These are phyloP conservation scores for Hyles euphorbiae DNA, from an alignment of 1,140 invertebrate genomes.

Conservation along the genomic window DNA sequence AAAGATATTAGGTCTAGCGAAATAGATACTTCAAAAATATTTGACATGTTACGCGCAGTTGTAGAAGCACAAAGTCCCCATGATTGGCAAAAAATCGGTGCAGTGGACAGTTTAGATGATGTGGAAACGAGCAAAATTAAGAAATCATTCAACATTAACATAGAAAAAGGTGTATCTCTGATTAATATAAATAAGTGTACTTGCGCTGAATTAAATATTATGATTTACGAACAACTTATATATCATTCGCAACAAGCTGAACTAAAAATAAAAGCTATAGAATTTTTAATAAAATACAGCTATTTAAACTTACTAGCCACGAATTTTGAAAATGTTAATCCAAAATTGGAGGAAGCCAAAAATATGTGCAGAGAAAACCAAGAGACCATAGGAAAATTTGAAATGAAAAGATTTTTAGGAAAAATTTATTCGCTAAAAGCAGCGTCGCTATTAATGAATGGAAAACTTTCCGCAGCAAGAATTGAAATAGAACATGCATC, in stretches of 20 bases:
- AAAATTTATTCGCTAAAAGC: slow-evolving; percentile 59
- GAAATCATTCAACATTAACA: slow-evolving; percentile 38
- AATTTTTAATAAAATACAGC: slow-evolving; percentile 57
- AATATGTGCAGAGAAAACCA: slow-evolving; percentile 34
- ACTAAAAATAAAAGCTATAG: slow-evolving; percentile 57
- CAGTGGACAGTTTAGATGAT: slow-evolving; percentile 49
- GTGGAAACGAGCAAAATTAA: slow-evolving; percentile 18
- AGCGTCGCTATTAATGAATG: slow-evolving; percentile 41
- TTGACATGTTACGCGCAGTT: slow-evolving; percentile 42
- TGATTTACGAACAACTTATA: slow-evolving; percentile 54
- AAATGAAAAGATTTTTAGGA: slow-evolving; percentile 52
- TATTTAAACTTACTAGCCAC: slow-evolving; percentile 50
- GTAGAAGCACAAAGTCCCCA: slow-evolving; percentile 36
- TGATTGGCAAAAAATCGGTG: slow-evolving; percentile 51
- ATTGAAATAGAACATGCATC: slow-evolving; percentile 41
- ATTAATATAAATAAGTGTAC: slow-evolving; percentile 54
- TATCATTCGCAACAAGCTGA: slow-evolving; percentile 55
- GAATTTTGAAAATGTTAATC: slow-evolving; percentile 44
- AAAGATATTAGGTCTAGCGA: slow-evolving; percentile 32
- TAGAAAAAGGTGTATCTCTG: slow-evolving; percentile 52
- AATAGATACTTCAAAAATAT: slow-evolving; percentile 32
- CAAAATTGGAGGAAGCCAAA: slow-evolving; percentile 60
- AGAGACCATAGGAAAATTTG: slow-evolving; percentile 30
- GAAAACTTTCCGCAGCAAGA: slow-evolving; percentile 47
- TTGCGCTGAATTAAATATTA: slow-evolving; percentile 55